Evolutionary conservation across 2,797 vertebrate genomes (phyloP).

Genomic region (Sciurus carolinensis): DNA sequence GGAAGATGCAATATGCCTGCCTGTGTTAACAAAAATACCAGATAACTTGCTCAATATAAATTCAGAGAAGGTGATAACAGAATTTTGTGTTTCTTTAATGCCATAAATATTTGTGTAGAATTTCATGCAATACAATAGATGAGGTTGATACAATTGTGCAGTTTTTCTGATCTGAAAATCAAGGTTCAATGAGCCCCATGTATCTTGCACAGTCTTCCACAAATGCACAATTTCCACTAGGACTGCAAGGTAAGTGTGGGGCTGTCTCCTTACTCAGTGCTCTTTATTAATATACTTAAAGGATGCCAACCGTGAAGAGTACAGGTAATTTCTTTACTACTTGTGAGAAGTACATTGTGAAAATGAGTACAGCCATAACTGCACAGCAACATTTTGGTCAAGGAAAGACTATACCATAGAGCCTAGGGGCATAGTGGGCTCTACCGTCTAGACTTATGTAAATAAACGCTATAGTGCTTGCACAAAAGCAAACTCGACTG

Average conservation of each 20-base stretch:
- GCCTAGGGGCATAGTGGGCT: neutral
- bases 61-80: neutral
- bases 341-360: neutral
- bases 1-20: neutral
- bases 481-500: neutral
- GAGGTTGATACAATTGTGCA: neutral
- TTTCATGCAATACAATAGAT: neutral
- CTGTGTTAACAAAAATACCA: neutral
- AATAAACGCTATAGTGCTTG: neutral
- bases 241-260: neutral
- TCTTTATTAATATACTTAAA: neutral
- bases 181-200: neutral
- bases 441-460: neutral
- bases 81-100: neutral
- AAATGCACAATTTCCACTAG: neutral
- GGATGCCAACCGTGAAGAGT: neutral
- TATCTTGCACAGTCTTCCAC: neutral
- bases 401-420: neutral
- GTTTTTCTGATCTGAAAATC: neutral
- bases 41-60: neutral
- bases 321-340: neutral
- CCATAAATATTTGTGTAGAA: slow-evolving; percentile 1
- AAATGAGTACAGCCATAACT: neutral
- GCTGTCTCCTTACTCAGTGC: neutral
- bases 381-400: neutral